Percentiles rank a stretch among this genome's conserved stretches.
phyloP scores from a whole-genome alignment of 2,888 invertebrate genomes.

The Mesodorylaimus sp. region DNA sequence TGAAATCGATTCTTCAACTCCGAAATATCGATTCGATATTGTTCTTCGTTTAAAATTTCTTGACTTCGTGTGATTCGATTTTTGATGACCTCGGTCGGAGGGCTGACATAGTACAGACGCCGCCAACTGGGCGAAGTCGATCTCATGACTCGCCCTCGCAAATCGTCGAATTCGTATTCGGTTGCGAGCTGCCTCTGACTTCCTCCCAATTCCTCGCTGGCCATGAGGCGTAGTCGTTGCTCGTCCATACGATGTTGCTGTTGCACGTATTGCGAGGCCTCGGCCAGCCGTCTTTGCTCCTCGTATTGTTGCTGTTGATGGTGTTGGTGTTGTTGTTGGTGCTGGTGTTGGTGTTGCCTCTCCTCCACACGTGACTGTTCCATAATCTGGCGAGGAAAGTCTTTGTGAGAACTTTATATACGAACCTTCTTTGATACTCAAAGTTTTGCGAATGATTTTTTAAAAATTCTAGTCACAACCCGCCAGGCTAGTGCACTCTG shows the following conservation, averaged over 20 bases:
- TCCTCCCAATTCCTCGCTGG: slow-evolving; percentile 11
- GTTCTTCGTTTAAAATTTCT: slow-evolving; percentile 17
- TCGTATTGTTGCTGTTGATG: neutral
- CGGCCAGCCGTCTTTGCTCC: neutral
- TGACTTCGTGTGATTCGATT: slow-evolving; percentile 26
- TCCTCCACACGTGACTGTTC: no score
- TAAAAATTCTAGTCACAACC: no score
- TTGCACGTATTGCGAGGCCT: no score
- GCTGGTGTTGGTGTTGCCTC: neutral
- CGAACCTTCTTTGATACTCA: no score
- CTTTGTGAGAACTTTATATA: no score
- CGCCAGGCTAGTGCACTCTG: no score
- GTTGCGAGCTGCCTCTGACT: neutral
- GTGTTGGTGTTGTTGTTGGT: neutral
- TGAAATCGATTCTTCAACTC: neutral
- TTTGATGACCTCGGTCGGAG: slow-evolving; percentile 15
- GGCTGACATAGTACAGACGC: slow-evolving; percentile 20
- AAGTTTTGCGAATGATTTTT: no score
- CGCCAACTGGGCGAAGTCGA: slow-evolving; percentile 19
- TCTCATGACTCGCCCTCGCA: no score
- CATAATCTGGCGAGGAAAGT: no score
- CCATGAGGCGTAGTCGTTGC: slow-evolving; percentile 18
- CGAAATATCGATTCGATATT: slow-evolving; percentile 1
- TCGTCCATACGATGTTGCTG: no score
- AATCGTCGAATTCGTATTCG: neutral